Conservation (phyloP, 2,113 vertebrate genomes). For the Engystomops pustulosus region DNA sequence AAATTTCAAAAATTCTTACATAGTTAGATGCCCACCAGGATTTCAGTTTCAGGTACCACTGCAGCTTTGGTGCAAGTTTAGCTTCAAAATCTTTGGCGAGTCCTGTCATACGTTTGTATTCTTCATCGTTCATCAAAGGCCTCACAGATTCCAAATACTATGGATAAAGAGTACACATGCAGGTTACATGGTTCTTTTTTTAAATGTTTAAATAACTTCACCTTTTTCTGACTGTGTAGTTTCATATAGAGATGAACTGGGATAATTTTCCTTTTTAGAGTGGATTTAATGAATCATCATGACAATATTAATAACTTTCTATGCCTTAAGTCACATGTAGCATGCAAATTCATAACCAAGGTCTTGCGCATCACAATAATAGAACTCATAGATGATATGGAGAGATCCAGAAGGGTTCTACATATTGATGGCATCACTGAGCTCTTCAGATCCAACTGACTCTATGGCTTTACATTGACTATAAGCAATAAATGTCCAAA, state of each 20-base stretch:
- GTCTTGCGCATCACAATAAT: neutral
- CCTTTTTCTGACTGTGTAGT: neutral
- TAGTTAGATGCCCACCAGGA: conserved; percentile 89
- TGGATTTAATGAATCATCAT: no score
- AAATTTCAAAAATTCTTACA: conserved; percentile 72
- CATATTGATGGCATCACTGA: neutral
- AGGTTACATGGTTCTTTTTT: no score
- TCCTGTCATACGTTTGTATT: conserved; percentile 72
- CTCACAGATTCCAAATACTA: conserved; percentile 87
- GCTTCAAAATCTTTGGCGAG: conserved; percentile 82
- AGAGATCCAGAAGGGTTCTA: no score
- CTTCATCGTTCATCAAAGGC: conserved; percentile 74
- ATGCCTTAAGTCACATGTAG: neutral
- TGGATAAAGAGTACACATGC: neutral
- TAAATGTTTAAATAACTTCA: neutral
- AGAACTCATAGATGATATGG: neutral
- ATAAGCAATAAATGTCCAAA: neutral
- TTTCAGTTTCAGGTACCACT: conserved; percentile 89
- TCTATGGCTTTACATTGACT: neutral
- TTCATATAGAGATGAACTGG: no score
- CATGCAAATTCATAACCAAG: neutral
- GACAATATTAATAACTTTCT: neutral
- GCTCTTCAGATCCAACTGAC: neutral
- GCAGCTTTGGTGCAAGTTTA: conserved; percentile 78
- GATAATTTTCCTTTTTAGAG: neutral